Evolutionary conservation across 2,113 vertebrate genomes (phyloP), one percentile per base, ranked within the genome.

Genomic region (Scatophagus argus): DNA sequence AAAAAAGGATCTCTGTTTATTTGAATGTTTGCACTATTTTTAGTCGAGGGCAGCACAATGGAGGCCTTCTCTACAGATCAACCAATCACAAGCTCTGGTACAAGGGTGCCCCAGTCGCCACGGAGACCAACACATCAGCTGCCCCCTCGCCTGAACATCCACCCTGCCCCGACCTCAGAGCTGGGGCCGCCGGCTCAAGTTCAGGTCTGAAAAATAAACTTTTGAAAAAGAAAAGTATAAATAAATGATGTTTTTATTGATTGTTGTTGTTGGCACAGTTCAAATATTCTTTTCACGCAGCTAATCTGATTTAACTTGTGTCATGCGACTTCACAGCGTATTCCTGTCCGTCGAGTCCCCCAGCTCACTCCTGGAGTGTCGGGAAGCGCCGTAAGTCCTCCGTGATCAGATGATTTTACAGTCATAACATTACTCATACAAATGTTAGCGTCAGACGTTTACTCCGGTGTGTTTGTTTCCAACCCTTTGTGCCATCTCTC

Each of bases 181-280:
- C 89, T 97, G 77, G 96, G 95, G 14, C 96, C 96, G 0, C 96
- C 97, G 8, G 93, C 96, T 70, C 97, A 97, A 94, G 96, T 97
- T 21, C 90, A 87, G 80, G 87, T 92, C 56, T 17, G 49, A 63
- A 38, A n/a, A 23, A 0, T 27, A 27, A 10, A 41, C 0, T 39
- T 6, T 27, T 3, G 3, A 7, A 27, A 62, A 61, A 41, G 25
- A 19, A 32, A 17, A 6, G 6, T 54, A 9, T 6, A 32, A n/a
- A n/a, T n/a, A n/a, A n/a, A n/a, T n/a, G n/a, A n/a, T n/a, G n/a
- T n/a, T n/a, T 70, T 32, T 23, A 54, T 55, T 21, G 3, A 9
- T 68, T 41, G 23, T 29, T 43, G 23, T 25, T 36, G 10, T 56
- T 10, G 5, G 7, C 2, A 8, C 8, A 2, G 7, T 41, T 2